A percentile compares a stretch with the other conserved stretches of the same genome.
phyloP scores from a whole-genome alignment of 2,113 vertebrate genomes.

The Steatornis caripensis region DNA sequence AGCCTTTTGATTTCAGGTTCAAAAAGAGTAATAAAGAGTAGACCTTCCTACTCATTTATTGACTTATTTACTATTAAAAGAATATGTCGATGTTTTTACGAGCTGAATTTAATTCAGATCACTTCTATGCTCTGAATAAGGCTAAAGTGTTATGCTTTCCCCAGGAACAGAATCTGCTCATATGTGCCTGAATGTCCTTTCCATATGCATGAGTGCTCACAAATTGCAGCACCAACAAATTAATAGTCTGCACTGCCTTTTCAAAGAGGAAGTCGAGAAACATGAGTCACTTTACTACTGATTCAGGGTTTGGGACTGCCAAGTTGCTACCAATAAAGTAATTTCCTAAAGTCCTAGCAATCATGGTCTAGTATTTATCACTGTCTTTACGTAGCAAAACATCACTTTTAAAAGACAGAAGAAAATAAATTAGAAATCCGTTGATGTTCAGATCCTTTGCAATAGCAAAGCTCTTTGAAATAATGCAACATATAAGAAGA shows the following conservation, averaged over 20 bases:
- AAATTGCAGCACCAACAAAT: not conserved
- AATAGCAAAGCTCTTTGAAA: not conserved
- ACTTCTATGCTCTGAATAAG: not conserved
- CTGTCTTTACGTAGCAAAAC: slow-evolving; percentile 17
- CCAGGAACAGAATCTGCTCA: not conserved
- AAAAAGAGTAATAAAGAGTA: not conserved
- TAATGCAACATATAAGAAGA: not conserved
- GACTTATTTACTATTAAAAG: not conserved
- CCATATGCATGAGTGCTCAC: not conserved
- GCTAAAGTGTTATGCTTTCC: not conserved
- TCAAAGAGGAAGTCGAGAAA: not conserved
- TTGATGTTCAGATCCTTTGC: not conserved
- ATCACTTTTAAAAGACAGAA: not conserved
- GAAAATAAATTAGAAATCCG: slow-evolving; percentile 40
- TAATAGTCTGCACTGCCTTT: not conserved
- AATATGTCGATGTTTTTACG: not conserved
- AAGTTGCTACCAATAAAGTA: slow-evolving; percentile 31
- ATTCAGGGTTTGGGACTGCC: slow-evolving; percentile 23
- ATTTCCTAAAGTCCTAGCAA: slow-evolving; percentile 24
- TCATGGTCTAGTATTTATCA: slow-evolving; percentile 32
- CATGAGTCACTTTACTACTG: slow-evolving; percentile 45
- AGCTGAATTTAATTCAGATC: not conserved
- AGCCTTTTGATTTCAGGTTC: not conserved
- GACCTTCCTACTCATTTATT: not conserved
- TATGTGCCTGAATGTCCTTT: not conserved